These are phyloP conservation scores for Pristis pectinata DNA, from an alignment of 2,797 vertebrate genomes.

Conservation along the genomic window DNA sequence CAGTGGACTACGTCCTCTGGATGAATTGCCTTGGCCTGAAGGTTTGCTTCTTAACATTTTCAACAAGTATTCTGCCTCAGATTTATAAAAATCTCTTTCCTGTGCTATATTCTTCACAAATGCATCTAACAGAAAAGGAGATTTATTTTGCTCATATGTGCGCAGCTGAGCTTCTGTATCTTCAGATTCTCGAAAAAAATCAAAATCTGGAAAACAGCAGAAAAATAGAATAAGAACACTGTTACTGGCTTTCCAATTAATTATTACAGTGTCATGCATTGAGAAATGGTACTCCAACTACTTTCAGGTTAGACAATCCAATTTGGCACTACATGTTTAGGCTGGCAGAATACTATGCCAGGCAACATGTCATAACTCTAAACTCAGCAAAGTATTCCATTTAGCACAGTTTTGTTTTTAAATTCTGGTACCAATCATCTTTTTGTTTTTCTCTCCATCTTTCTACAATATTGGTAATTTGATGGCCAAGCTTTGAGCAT, in stretches of 20 bases:
- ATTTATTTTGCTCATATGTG: neutral
- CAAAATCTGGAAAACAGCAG: slow-evolving; percentile 38
- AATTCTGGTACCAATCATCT: neutral
- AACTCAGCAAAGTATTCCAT: neutral
- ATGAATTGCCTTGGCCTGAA: slow-evolving; percentile 48
- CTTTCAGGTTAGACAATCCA: neutral
- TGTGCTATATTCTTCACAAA: slow-evolving; percentile 55
- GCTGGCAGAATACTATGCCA: neutral
- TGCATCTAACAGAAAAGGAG: slow-evolving; percentile 49
- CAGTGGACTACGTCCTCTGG: slow-evolving; percentile 44
- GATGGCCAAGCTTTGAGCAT: neutral
- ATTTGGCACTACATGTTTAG: neutral
- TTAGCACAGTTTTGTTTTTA: neutral
- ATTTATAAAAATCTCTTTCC: slow-evolving; percentile 53
- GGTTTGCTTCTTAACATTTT: slow-evolving; percentile 54
- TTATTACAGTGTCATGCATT: neutral
- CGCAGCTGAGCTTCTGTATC: neutral
- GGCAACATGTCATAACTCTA: neutral
- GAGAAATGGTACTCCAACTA: too few relatives aligned
- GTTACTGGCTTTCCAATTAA: neutral
- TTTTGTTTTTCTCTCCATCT: neutral
- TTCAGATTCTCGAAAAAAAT: slow-evolving; percentile 16
- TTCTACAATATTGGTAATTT: neutral
- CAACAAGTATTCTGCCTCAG: slow-evolving; percentile 52
- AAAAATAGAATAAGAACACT: neutral